Base-by-base conservation (phyloP, 2,888 invertebrate genomes). In the Andrena bicolor region DNA sequence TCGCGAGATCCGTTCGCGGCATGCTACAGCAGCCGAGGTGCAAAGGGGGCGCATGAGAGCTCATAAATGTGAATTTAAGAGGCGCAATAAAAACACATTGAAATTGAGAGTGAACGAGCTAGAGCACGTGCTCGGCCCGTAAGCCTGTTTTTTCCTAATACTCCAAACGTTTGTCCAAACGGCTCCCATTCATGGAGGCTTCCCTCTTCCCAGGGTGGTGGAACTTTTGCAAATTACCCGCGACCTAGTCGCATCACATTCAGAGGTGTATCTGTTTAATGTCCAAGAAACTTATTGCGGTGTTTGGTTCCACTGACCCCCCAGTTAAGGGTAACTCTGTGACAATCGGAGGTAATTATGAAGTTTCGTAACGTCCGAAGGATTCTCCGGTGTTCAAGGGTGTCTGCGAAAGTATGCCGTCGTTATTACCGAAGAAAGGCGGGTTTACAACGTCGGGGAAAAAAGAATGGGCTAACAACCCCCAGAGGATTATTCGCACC, bases 51-150 rank as follows among this genome's bases (percentile, higher is more conserved):
- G 90, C 93, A 93, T 94, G 93, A 94, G 93, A 94, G 94, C 93
- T 94, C 94, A 94, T 94, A 94, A 94, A 94, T 94, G 94, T 91
- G 94, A 94, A 94, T 94, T 94, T 94, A 94, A 94, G 93, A 94
- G 94, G 93, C 92, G 94, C 92, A 94, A 94, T 94, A 94, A 94
- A 94, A 94, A 93, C 93, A 93, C 94, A 92, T 93, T 94, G 93
- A 94, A 94, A 94, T 94, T 92, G 94, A 94, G 94, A 94, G 93
- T 93, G 92, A 93, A 93, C 90, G 92, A 92, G 90, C 89, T 86
- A 86, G 82, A 90, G 88, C 92, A 89, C 92, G 93, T 91, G 92
- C 91, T 90, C 61, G 66, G 61, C 28, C 76, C 72, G 76, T 72
- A 71, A 84, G 84, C 86, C 90, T 88, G 89, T 3, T 87, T 84